Evolutionary conservation across 2,113 vertebrate genomes (phyloP), one percentile per base, ranked within the genome.

Genomic region (Hyperopisus bebe): DNA sequence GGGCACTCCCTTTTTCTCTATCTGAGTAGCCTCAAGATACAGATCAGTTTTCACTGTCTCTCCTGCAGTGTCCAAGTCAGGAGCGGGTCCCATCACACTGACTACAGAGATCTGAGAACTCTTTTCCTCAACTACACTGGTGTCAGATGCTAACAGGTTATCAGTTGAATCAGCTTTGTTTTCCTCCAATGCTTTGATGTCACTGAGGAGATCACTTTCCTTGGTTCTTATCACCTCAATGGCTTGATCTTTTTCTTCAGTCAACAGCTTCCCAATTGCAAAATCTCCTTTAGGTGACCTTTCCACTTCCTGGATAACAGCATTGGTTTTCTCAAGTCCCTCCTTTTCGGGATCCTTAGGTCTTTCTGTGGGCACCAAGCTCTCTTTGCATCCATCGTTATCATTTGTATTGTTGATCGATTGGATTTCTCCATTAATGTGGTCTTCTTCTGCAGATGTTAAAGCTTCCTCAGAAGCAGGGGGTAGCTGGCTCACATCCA

Each of bases 351-450:
- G 44, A 24, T 84, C 90, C 87, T 91, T 92, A 17, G 62, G 58
- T 0, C 0, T 55, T 87, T 90, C 91, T 7, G 35, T 87, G 47
- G 86, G 85, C n/a, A 62, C 42, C 15, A 35, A 39, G 70, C 91
- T 46, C 48, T 91, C 87, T 51, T 90, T 85, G 87, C 47, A n/a
- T 85, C 83, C 27, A 89, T 24, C 21, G 8, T 48, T 13, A 89
- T 15, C 19, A 15, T 53, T 11, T 42, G 51, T 93, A 39, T 94
- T 95, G 92, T 90, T 93, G 90, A 87, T 86, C 85, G 91, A 91
- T 19, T 90, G 86, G 19, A 97, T 91, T 88, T 98, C 97, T 0
- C 98, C 98, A 0, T 99, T 99, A 11, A 99, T 93, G 0, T 97
- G 95, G 77, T 97, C 96, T 1, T 95, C 96, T 77, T 95, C 96